Evolutionary conservation across 2,888 invertebrate genomes (phyloP), one percentile per base, ranked within the genome.

Genomic region (Papilio elwesi): DNA sequence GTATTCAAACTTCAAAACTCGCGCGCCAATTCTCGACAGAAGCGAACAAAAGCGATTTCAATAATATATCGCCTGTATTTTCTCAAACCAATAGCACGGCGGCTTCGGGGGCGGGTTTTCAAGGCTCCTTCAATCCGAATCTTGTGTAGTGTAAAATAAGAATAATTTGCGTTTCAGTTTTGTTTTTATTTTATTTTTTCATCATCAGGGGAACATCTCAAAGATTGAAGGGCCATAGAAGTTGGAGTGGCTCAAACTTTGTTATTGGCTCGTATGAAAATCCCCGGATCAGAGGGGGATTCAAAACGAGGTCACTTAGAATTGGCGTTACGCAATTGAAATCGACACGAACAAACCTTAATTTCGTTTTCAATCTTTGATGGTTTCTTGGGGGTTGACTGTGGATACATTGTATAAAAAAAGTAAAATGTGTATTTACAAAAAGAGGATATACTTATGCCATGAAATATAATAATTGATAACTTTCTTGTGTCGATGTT

Each of bases 241-340:
- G 89, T 81, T 85, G 82, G 81, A 90, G 87, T 84, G 89, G 87
- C 85, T 87, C 86, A 85, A 89, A 87, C 88, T 91, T 91, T 90
- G 89, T 92, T 92, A 93, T 93, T 92, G 90, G 90, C 90, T 89
- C 81, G 82, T 81, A 86, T 83, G 84, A 86, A 87, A 83, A 83
- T 81, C 82, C 81, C 82, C 81, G 78, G 77, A 81, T 85, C 81
- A 79, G 81, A 81, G 84, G 90, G 87, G 87, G 88, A 87, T 84
- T 83, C 81, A 81, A 86, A 92, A 91, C 87, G 88, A 90, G 92
- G 91, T 91, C 90, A 89, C 82, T 83, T 79, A 71, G 74, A 75
- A 76, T 79, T 75, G 70, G 68, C 69, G 74, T 73, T 70, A 66
- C 57, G 59, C 66, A 63, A 49, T 74, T 70, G 70, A 74, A 70